Base-by-base conservation (phyloP, 1,140 invertebrate species). In the Ceratina japonica region DNA sequence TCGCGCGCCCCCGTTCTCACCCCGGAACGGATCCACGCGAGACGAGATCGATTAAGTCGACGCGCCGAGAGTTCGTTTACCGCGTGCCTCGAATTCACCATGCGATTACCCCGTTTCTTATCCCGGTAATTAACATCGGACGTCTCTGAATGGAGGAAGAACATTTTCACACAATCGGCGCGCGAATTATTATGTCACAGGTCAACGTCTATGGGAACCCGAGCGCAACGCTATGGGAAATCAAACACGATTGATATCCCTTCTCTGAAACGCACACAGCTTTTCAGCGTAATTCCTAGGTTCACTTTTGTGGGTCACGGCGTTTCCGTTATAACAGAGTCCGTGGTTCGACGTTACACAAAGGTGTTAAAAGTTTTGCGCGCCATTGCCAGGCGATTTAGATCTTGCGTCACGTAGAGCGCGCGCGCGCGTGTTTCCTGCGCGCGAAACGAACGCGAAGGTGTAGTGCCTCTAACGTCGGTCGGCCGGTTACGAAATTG, bases 401-500 rank as follows among this genome's bases (percentile, higher is more conserved):
- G 70, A 73, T 73, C 51, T 70, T 69, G 65, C 61, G 70, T 63
- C 59, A 63, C 69, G 69, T 73, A 54, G 16, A 13, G n/a, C 54
- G 16, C 18, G n/a, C 54, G 66, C 37, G 70, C 37, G 37, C 37
- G 37, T 44, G 37, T 27, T 75, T 75, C 74, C 74, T 69, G 74
- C 59, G 58, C 7, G 64, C 58, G 20, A 24, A 13, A 44, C 37
- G 18, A 44, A 69, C 54, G 37, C 74, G 52, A 18, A n/a, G 51
- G 62, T 24, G 27, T 5, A n/a, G 24, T 7, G 62, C 3, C 22
- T 18, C 52, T 18, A 16, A 59, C 22, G 5, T 52, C 1, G 49
- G 49, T 12, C 15, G n/a, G 69, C 12, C 27, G 22, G 69, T 78
- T 78, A 78, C 69, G 69, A 78, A 78, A 78, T 24, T 27, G 69